phyloP scores from a whole-genome alignment of 2,797 vertebrate genomes.

The Cetoscarus ocellatus region DNA sequence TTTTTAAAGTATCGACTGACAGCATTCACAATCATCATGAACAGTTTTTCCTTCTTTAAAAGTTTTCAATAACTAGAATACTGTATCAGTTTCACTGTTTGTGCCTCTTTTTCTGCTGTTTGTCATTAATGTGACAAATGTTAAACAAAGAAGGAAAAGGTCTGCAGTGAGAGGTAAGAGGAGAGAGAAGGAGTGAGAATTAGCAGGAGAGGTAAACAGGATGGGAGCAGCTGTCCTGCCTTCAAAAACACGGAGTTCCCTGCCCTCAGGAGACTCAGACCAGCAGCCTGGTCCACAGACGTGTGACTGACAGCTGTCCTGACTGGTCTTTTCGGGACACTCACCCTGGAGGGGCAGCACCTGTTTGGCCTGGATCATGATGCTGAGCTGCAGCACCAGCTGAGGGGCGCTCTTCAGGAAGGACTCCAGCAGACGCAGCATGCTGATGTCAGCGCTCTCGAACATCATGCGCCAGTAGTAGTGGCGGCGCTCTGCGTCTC shows the following conservation, averaged over 20 bases:
- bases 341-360: constrained; percentile 93
- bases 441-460: constrained; percentile 96
- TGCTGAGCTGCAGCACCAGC: constrained; percentile 97
- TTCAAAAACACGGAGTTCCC: neutral
- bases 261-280: constrained; percentile 40
- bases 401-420: constrained; percentile 98
- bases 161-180: too few relatives aligned
- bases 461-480: constrained; percentile 98
- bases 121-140: too few relatives aligned
- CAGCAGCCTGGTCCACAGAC: constrained; percentile 17
- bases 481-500: constrained; percentile 90
- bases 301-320: constrained; percentile 31
- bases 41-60: too few relatives aligned
- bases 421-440: constrained; percentile 96
- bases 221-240: too few relatives aligned
- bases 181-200: too few relatives aligned
- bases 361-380: constrained; percentile 89
- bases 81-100: too few relatives aligned
- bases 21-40: too few relatives aligned
- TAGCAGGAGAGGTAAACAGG: too few relatives aligned
- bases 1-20: too few relatives aligned
- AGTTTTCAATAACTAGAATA: too few relatives aligned
- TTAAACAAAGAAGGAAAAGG: too few relatives aligned
- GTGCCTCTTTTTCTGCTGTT: too few relatives aligned
- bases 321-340: constrained; percentile 48